phyloP scores from a whole-genome alignment of 2,888 invertebrate species.

The Aphidoletes aphidimyza region DNA sequence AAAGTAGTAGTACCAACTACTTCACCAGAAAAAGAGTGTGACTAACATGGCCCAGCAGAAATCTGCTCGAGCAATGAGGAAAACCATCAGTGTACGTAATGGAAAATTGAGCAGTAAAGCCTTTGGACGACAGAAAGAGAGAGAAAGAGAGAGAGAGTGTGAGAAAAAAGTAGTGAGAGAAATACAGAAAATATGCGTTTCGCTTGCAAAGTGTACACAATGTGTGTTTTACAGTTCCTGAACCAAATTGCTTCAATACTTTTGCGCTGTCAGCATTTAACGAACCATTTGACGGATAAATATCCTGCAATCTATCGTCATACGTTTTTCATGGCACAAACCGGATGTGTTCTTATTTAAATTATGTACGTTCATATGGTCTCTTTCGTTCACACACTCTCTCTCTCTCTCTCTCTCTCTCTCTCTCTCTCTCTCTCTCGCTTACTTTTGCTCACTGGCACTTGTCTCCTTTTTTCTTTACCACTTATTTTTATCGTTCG shows the following conservation, averaged over 20 bases:
- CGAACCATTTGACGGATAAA: slow-evolving; percentile 53
- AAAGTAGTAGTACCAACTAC: no score
- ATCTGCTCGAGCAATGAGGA: no score
- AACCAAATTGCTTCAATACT: slow-evolving; percentile 25
- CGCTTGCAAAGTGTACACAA: background rate
- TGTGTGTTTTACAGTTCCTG: slow-evolving; percentile 31
- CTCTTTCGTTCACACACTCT: background rate
- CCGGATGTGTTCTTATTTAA: slow-evolving; percentile 36
- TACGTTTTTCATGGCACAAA: slow-evolving; percentile 25
- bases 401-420: background rate
- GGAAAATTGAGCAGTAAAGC: no score
- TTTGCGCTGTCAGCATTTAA: slow-evolving; percentile 44
- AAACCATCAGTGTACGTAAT: no score
- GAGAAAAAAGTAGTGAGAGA: background rate
- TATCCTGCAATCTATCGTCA: slow-evolving; percentile 35
- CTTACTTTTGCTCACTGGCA: background rate
- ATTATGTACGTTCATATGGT: background rate
- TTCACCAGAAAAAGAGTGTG: no score
- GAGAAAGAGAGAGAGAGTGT: no score
- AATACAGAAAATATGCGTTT: background rate
- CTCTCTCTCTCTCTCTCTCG: no score
- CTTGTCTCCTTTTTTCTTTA: background rate
- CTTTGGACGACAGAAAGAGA: no score
- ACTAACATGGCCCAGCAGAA: no score
- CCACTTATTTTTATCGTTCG: no score